These are phyloP conservation scores for Hypotaenidia philippensis DNA, from an alignment of 2,797 vertebrate genomes.

Conservation along the genomic window DNA sequence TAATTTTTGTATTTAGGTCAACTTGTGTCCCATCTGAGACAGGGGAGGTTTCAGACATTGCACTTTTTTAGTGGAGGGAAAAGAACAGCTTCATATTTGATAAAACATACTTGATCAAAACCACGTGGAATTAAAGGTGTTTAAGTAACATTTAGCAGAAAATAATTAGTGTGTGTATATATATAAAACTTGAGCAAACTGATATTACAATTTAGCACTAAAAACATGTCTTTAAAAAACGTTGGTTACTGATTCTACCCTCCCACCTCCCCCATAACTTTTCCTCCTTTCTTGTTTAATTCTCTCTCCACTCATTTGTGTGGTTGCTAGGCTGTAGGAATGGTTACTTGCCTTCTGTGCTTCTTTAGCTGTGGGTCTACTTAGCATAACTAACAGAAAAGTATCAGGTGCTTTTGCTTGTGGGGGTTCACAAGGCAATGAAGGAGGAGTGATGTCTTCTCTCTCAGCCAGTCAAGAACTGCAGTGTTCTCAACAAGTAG, in stretches of 20 bases:
- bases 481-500: not conserved
- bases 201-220: not conserved
- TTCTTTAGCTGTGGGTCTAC: not conserved
- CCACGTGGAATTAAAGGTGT: not conserved
- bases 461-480: not conserved
- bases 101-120: not conserved
- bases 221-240: not conserved
- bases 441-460: not conserved
- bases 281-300: not conserved
- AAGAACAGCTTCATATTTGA: not conserved
- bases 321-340: not conserved
- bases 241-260: not conserved
- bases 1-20: not conserved
- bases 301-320: not conserved
- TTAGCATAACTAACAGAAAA: not conserved
- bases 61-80: not conserved
- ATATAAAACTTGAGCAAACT: not conserved
- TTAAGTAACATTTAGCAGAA: not conserved
- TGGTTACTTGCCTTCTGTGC: not conserved
- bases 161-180: not conserved
- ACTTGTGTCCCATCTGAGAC: not conserved
- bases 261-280: not conserved
- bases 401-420: not conserved
- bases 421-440: not conserved
- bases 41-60: not conserved